These are phyloP conservation scores for Chionodraco myersi DNA, from an alignment of 2,113 vertebrate genomes.

Conservation along the genomic window DNA sequence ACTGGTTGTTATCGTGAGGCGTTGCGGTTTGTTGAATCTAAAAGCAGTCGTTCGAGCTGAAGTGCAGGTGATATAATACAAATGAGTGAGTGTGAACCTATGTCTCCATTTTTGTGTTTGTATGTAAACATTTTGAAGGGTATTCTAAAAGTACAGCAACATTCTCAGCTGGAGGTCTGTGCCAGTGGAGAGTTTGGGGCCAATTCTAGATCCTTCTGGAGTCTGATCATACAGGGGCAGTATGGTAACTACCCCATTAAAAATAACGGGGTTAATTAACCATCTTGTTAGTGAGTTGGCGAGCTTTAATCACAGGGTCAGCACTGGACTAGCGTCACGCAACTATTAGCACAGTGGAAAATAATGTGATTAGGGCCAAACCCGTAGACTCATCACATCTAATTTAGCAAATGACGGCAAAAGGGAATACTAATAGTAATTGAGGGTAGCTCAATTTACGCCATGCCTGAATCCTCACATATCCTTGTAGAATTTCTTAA, in stretches of 20 bases:
- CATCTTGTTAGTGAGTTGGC: slow-evolving; percentile 40
- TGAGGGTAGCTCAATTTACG: neutral
- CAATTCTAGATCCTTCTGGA: slow-evolving; percentile 71
- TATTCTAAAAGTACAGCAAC: slow-evolving; percentile 40
- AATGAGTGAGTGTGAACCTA: slow-evolving; percentile 15
- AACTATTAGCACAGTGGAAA: slow-evolving; percentile 8
- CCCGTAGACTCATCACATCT: neutral
- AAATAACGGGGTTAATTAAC: slow-evolving; percentile 72
- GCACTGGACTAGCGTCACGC: slow-evolving; percentile 12
- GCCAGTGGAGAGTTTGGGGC: slow-evolving; percentile 40
- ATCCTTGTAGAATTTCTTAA: neutral
- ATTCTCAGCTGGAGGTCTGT: slow-evolving; percentile 55
- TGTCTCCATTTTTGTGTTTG: slow-evolving; percentile 40
- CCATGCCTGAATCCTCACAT: neutral
- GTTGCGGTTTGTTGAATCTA: slow-evolving; percentile 54
- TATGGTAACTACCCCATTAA: slow-evolving; percentile 57
- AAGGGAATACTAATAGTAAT: neutral
- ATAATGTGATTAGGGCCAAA: slow-evolving; percentile 13
- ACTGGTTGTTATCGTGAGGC: slow-evolving; percentile 52
- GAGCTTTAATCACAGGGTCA: slow-evolving; percentile 58
- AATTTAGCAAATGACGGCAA: neutral
- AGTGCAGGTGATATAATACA: slow-evolving; percentile 54
- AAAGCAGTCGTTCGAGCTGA: slow-evolving; percentile 59
- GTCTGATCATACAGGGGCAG: slow-evolving; percentile 60
- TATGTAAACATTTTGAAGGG: slow-evolving; percentile 19